Evolutionary conservation across 2,113 vertebrate genomes (phyloP), one percentile per base, ranked within the genome.

Genomic region (Poeciliopsis occidentalis): DNA sequence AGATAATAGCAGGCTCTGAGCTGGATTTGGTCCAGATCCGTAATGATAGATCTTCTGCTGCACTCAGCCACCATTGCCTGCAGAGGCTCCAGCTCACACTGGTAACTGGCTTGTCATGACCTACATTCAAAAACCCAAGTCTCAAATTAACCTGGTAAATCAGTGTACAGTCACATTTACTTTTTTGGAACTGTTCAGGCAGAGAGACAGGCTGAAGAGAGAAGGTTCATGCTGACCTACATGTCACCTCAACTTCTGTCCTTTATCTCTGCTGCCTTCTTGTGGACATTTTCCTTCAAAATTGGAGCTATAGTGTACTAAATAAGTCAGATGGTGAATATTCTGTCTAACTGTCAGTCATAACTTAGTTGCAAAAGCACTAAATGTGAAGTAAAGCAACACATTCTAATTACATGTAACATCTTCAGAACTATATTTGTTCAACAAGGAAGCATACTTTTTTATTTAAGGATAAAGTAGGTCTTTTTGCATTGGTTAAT

Each of bases 21-120:
- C 62, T 88, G 67, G 73, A 84, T 12, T 78, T 76, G 60, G 95
- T 94, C 97, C 97, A 97, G 76, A 97, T 73, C 75, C 92, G 85
- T 54, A 97, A 54, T 3, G 93, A 95, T 86, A 80, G 47, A n/a
- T n/a, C n/a, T n/a, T n/a, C n/a, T n/a, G n/a, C n/a, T n/a, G n/a
- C n/a, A n/a, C n/a, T n/a, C n/a, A n/a, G n/a, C n/a, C n/a, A n/a
- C n/a, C n/a, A n/a, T n/a, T n/a, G n/a, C n/a, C n/a, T n/a, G n/a
- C n/a, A n/a, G n/a, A n/a, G n/a, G n/a, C n/a, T n/a, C n/a, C n/a
- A n/a, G n/a, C n/a, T n/a, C n/a, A n/a, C n/a, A n/a, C n/a, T n/a
- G n/a, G n/a, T n/a, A n/a, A n/a, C n/a, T n/a, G n/a, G n/a, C n/a
- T n/a, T n/a, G n/a, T n/a, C n/a, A n/a, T n/a, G n/a, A n/a, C n/a